Evolutionary conservation across 2,113 vertebrate species (phyloP), one percentile per base, ranked within the genome.

Genomic region (Corapipo altera): DNA sequence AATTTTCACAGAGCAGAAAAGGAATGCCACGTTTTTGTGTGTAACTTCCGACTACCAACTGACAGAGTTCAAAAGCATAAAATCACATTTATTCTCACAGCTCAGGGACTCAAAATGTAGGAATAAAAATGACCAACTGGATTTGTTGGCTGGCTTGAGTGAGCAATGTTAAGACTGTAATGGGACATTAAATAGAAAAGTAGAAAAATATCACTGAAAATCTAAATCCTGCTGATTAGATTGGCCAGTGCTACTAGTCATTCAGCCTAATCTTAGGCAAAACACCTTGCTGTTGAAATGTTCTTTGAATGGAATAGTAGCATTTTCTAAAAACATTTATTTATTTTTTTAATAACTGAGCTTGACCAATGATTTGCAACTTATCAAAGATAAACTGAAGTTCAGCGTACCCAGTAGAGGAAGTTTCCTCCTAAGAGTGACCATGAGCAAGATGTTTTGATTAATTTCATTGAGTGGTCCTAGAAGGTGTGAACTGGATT

Each of bases 1-100:
- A 94, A 91, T 88, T 92, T 86, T 78, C 80, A 66, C 71, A 48
- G 65, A 67, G 88, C 61, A 77, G 76, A 78, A 88, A 90, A 85
- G 78, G 59, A 95, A 86, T 72, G 79, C 37, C 0, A 0, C 5
- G 7, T 55, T 86, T 91, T 83, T 91, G 58, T 69, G 75, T 59
- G 46, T 52, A 58, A 21, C 81, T 88, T 96, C 73, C 2, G 5
- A 67, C n/a, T 66, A 65, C 55, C 54, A 78, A 76, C 39, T 35
- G 43, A 66, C 61, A 51, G 92, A 92, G 62, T 62, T 71, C 7
- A 2, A 83, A 86, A 75, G 54, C 15, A 10, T 69, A 87, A 92
- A 78, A 76, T 89, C 49, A 44, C 52, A 12, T 46, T 85, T 81
- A 92, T 91, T 84, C 66, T 93, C 71, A 28, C 8, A 8, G 85